Conservation (phyloP, 1,140 invertebrate genomes). For the Eciton burchellii region DNA sequence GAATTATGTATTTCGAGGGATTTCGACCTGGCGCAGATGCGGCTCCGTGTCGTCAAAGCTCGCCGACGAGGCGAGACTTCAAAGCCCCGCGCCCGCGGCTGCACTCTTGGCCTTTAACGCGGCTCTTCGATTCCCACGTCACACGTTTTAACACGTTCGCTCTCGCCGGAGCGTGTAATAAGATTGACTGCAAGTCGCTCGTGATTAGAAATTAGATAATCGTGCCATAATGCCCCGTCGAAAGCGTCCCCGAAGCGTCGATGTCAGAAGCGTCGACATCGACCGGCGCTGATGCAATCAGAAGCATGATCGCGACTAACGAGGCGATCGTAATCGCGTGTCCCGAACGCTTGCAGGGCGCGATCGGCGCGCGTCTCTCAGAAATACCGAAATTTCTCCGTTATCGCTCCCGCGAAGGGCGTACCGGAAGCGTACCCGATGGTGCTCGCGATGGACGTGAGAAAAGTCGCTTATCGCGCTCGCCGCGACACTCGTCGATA, state of each 20-base stretch:
- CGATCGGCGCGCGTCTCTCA: background rate
- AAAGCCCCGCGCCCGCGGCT: background rate
- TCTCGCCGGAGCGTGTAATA: slow-evolving; percentile 53
- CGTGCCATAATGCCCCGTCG: slow-evolving; percentile 10
- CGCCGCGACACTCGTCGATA: background rate
- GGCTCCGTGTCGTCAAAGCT: slow-evolving; percentile 24
- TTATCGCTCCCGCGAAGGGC: background rate
- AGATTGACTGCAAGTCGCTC: slow-evolving; percentile 32
- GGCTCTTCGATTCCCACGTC: slow-evolving; percentile 24
- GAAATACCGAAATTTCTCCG: background rate
- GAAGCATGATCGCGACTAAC: background rate
- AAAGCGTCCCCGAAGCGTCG: background rate
- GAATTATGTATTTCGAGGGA: background rate
- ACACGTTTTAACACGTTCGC: slow-evolving; percentile 29
- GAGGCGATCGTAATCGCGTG: background rate
- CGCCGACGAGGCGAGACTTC: slow-evolving; percentile 1
- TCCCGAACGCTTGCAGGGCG: background rate
- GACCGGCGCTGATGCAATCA: background rate
- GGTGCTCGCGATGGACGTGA: background rate
- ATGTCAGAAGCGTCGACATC: background rate
- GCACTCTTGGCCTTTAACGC: slow-evolving; percentile 12
- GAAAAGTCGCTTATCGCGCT: background rate
- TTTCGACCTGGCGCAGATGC: background rate
- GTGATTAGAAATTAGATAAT: slow-evolving; percentile 53
- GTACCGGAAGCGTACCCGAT: too few relatives aligned